Percentiles rank a stretch among this genome's conserved stretches.
Conservation (phyloP, 2,888 invertebrate species). For the Microctonus aethiopoides region DNA sequence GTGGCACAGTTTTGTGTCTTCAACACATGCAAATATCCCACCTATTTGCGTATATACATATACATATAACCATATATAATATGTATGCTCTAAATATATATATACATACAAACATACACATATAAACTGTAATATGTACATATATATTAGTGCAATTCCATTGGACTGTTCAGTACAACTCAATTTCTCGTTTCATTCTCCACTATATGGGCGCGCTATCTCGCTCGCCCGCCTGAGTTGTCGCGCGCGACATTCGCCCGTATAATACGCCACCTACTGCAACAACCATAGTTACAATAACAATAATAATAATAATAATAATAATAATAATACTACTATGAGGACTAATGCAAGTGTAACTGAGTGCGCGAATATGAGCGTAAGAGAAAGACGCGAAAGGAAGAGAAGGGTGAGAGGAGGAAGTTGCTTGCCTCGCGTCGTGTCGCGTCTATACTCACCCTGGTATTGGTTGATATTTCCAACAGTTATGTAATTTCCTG, state of each 20-base stretch:
- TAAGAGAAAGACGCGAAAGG: constrained; percentile 18
- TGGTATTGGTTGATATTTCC: constrained; percentile 67
- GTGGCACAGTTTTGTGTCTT: too few relatives aligned
- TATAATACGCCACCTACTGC: constrained; percentile 64
- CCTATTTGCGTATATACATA: too few relatives aligned
- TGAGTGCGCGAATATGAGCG: constrained; percentile 18
- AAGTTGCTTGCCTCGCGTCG: constrained; percentile 20
- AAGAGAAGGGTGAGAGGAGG: constrained; percentile 16
- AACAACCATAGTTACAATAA: constrained; percentile 62
- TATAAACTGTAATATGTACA: background rate
- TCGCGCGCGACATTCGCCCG: constrained; percentile 59
- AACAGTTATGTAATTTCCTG: constrained; percentile 68
- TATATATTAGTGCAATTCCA: constrained; percentile 26
- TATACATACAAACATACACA: background rate
- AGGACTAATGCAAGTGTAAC: constrained; percentile 37
- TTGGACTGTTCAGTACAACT: constrained; percentile 61
- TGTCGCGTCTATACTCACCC: constrained; percentile 38
- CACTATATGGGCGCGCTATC: constrained; percentile 60
- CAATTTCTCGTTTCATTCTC: constrained; percentile 67
- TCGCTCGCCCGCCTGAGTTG: constrained; percentile 65
- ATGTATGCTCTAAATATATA: too few relatives aligned
- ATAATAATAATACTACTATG: constrained; percentile 64
- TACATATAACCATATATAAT: too few relatives aligned
- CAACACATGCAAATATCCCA: too few relatives aligned
- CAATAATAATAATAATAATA: too few relatives aligned